phyloP scores from a whole-genome alignment of 2,888 invertebrate genomes.

The Parapristionchus giblindavisi region DNA sequence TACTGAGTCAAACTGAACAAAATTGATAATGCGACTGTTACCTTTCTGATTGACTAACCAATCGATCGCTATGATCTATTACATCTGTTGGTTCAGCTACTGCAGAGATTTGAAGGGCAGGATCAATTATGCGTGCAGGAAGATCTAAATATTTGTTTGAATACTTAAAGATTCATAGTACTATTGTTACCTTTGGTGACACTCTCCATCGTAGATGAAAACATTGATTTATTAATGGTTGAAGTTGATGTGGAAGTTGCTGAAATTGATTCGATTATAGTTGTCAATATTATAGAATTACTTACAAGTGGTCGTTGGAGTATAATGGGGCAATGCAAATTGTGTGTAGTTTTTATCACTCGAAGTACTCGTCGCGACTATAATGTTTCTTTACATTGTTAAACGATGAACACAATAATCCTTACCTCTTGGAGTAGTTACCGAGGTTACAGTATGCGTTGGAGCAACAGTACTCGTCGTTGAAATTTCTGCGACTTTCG shows the following conservation, averaged over 20 bases:
- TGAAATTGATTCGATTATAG: too few species aligned
- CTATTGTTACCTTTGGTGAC: constrained; percentile 1
- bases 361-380: neutral
- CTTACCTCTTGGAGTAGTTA: too few species aligned
- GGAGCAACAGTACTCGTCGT: neutral
- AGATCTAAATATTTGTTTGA: neutral
- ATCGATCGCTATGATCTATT: constrained; percentile 33
- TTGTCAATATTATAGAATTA: too few species aligned
- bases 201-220: neutral
- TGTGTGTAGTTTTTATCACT: constrained; percentile 22
- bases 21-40: neutral
- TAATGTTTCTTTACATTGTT: too few species aligned
- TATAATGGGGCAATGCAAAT: constrained; percentile 3
- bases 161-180: neutral
- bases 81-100: constrained; percentile 28
- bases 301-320: neutral
- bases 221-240: neutral
- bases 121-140: constrained; percentile 10
- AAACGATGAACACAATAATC: too few species aligned
- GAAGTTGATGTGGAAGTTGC: neutral
- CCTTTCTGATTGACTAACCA: constrained; percentile 9
- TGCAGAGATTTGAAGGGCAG: constrained; percentile 3
- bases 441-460: too few species aligned
- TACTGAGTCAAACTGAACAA: constrained; percentile 47
- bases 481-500: neutral